Evolutionary conservation across 2,888 invertebrate species (phyloP), one percentile per base, ranked within the genome.

Genomic region (Phania funesta): DNA sequence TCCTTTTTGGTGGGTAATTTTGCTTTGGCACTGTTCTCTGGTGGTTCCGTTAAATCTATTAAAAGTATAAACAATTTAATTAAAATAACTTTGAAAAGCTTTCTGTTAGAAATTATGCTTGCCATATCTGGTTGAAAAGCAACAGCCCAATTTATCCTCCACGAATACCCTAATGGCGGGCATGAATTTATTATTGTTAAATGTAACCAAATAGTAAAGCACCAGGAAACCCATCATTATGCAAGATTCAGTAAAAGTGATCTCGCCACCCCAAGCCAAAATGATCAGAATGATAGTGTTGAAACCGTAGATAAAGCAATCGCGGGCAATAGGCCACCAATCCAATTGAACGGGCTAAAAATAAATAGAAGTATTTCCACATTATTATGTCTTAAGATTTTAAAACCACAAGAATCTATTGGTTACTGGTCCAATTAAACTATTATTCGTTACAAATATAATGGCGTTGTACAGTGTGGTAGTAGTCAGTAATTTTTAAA

Each of bases 321-420:
- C 98, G 80, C 98, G 92, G 0, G 95, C 94, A 20, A 98, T 93
- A 0, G 97, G 96, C 91, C 94, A 95, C 93, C 94, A 94, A 87
- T 96, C 95, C 60, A 97, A 92, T 85, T 93, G 92, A 32, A 97
- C 94, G 0, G 95, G 94, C 96, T 96, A 90, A 44, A 64, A 20
- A 50, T 7, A 8, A 64, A 26, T 13, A 4, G 16, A 56, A 24
- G 50, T 6, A 50, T 26, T 26, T n/a, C n/a, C 3, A 26, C 3
- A 26, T 26, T 26, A 26, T 5, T 26, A 5, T 26, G 3, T 26
- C 26, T 26, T 26, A 26, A 26, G 6, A 26, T n/a, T n/a, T n/a
- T n/a, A n/a, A n/a, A n/a, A 41, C 7, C 29, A 29, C 29, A 4
- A 29, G n/a, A 29, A 29, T 29, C 7, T 29, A 29, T 29, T 29